A percentile compares a stretch with the other conserved stretches of the same genome.
Evolutionary conservation across 2,113 vertebrate genomes (phyloP).

Genomic region (Rhea americana): DNA sequence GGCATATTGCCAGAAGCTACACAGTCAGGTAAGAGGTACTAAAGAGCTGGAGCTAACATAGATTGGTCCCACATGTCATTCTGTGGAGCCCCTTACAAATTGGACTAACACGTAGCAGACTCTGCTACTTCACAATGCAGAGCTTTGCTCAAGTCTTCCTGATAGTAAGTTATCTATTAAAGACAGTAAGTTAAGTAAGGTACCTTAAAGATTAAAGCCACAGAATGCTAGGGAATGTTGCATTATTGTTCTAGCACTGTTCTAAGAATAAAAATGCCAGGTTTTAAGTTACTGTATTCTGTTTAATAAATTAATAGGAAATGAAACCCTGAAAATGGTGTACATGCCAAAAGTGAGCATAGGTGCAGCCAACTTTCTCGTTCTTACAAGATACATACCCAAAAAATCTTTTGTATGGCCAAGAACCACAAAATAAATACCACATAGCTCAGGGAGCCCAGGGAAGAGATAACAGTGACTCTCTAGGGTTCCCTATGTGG

Average conservation of each 20-base stretch:
- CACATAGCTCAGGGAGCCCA: not conserved
- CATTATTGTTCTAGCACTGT: slow-evolving; percentile 17
- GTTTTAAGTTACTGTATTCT: slow-evolving; percentile 54
- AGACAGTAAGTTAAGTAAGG: not conserved
- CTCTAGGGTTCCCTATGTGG: slow-evolving; percentile 35
- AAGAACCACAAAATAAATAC: slow-evolving; percentile 59
- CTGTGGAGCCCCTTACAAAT: not conserved
- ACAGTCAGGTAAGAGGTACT: not conserved
- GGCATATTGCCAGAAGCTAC: not conserved
- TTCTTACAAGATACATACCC: slow-evolving; percentile 48
- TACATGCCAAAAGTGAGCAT: slow-evolving; percentile 54
- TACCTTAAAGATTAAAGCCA: not conserved
- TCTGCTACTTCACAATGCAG: not conserved
- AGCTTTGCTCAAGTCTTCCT: not conserved
- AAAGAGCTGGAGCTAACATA: not conserved
- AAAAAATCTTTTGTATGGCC: slow-evolving; percentile 49
- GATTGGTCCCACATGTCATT: not conserved
- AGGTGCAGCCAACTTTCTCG: slow-evolving; percentile 47
- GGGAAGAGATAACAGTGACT: slow-evolving; percentile 56
- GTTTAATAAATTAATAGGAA: slow-evolving; percentile 59
- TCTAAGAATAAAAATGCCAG: slow-evolving; percentile 34
- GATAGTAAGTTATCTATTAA: not conserved
- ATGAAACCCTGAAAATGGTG: slow-evolving; percentile 37
- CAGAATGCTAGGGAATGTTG: not conserved
- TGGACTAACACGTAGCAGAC: not conserved